A percentile compares a stretch with the other conserved stretches of the same genome.
These are phyloP conservation scores for Calliopum simillimum DNA, from an alignment of 2,888 invertebrate species.

Conservation along the genomic window DNA sequence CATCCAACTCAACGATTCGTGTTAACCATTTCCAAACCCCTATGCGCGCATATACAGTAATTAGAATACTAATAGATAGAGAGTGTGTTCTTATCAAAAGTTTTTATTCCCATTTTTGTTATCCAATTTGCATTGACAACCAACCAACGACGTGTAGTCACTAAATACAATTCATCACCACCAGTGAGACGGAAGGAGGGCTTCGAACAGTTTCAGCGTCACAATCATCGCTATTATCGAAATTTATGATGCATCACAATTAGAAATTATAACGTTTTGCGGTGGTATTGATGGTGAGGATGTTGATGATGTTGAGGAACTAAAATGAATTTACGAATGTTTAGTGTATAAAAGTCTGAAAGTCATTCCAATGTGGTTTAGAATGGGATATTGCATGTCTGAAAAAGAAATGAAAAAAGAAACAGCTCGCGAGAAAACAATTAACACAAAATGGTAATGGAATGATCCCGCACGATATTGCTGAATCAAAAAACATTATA, in stretches of 20 bases:
- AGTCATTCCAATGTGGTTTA: neutral
- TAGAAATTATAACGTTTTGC: neutral
- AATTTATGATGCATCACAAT: neutral
- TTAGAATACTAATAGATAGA: constrained; percentile 12
- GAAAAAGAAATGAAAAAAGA: neutral
- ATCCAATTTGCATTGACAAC: constrained; percentile 27
- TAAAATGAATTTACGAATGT: neutral
- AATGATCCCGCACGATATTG: too few relatives aligned
- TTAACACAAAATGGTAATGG: neutral
- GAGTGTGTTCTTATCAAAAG: constrained; percentile 18
- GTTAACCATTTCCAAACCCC: constrained; percentile 3
- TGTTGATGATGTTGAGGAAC: too few relatives aligned
- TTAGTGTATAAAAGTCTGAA: neutral
- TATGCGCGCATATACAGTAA: constrained; percentile 6
- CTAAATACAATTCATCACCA: neutral
- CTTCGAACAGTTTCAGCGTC: constrained; percentile 7
- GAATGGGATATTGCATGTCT: neutral
- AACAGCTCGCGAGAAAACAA: neutral
- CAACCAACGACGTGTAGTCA: neutral
- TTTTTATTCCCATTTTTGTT: neutral
- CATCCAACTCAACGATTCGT: neutral
- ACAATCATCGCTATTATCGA: constrained; percentile 7
- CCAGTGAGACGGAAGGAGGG: neutral
- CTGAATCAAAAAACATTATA: too few relatives aligned
- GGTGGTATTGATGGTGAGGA: neutral